Evolutionary conservation across 2,113 vertebrate species (phyloP), one percentile per base, ranked within the genome.

Genomic region (Zosterops hypoxanthus): DNA sequence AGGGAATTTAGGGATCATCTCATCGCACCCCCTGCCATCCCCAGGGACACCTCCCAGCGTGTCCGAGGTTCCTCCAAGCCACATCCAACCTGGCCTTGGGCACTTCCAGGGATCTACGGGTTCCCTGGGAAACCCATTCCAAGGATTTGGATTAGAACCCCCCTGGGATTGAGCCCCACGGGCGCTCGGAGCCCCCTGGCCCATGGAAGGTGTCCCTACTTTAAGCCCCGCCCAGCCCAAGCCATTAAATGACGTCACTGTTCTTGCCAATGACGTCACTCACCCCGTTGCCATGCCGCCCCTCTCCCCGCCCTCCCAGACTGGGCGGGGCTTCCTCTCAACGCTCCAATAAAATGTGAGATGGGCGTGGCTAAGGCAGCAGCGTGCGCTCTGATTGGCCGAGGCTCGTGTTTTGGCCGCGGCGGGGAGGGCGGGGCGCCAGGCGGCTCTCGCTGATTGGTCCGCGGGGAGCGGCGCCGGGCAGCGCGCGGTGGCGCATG

Each of bases 351-450:
- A 22, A 57, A 3, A 42, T 3, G 0, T 0, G 25, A 3, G 3
- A 2, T 2, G 1, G 76, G 76, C 50, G 57, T 3, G 75, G 17
- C 49, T 3, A 14, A 4, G 1, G 0, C 0, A 0, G 9, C 3
- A 8, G 7, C 18, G 3, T 9, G 29, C 19, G 1, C 20, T 55
- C 6, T 19, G n/a, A 87, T 78, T 79, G 84, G 84, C 4, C 9
- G 20, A 14, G 6, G 5, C 6, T 2, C 8, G 28, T 39, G 55
- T 47, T 69, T n/a, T 69, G 64, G 24, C 39, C 3, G 21, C 26
- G 46, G 83, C 33, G 24, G n/a, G 24, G n/a, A 4, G 47, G 56
- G 73, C 41, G 73, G n/a, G 55, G 39, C 64, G 39, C 65, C 84
- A 78, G 47, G 4, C 64, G 47, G 41, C 73, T 57, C 47, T n/a